Evolutionary conservation across 1,140 invertebrate species (phyloP), one percentile per base, ranked within the genome.

Genomic region (Lucilia cuprina): DNA sequence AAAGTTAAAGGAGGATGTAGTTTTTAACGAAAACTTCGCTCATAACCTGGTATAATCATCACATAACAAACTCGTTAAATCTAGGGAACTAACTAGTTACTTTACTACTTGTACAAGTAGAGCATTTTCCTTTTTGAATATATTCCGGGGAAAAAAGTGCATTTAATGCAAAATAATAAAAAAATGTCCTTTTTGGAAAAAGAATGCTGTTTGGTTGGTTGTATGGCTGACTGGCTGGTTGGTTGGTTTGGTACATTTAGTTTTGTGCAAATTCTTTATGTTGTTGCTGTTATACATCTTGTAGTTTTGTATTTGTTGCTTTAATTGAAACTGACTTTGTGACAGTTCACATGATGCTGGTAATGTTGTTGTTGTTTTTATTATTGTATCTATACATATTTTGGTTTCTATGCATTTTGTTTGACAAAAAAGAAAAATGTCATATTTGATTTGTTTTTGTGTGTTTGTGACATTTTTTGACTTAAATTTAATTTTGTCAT

Each of bases 281-380:
- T 83, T 21, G 35, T 74, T 47, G 65, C 34, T 83, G 9, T 83
- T 10, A 10, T 4, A 2, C 47, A 25, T 2, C 55, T 83, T 13
- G 5, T 50, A 34, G 74, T 77, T 41, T 41, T 35, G 74, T 21
- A 21, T n/a, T 9, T 70, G 78, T 75, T 83, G 21, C 49, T 83
- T 83, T 84, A 83, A 84, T 84, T 84, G 82, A 84, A 74, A 47
- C 84, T 84, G 84, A 84, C 84, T 84, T 84, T 83, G 47, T 84
- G 84, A 84, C 84, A 83, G 82, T 84, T 84, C 82, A 74, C 77
- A 84, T 78, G 77, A 60, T 84, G 83, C 12, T 35, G 70, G n/a
- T 49, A 12, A 77, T 83, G 65, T 70, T 70, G 65, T 70, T 21
- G n/a, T 70, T 70, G 65, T 21, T 78, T 30, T 25, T 41, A 41